Conservation (phyloP, 2,888 invertebrate genomes). For the Sericinus montela region DNA sequence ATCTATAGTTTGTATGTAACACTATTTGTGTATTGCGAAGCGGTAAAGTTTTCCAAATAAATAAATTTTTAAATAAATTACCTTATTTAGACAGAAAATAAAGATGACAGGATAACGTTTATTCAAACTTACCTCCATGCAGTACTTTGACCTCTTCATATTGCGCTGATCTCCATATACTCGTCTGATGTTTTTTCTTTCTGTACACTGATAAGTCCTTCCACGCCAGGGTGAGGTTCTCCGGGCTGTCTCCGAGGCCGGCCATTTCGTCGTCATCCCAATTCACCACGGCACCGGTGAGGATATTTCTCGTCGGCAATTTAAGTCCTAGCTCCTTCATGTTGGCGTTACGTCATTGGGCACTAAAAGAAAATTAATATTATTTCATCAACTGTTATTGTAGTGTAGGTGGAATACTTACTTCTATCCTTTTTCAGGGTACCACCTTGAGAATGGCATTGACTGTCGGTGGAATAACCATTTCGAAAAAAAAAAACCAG, state of each 20-base stretch:
- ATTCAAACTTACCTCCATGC: slow-evolving; percentile 66
- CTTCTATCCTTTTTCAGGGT: no score
- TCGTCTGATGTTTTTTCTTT: slow-evolving; percentile 64
- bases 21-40: no score
- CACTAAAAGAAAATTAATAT: slow-evolving; percentile 27
- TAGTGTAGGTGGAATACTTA: no score
- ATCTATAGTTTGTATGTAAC: no score
- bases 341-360: slow-evolving; percentile 53
- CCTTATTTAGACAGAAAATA: no score
- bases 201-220: slow-evolving; percentile 74
- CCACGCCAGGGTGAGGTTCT: slow-evolving; percentile 73
- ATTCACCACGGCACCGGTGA: slow-evolving; percentile 66
- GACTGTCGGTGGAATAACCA: no score
- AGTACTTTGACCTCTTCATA: slow-evolving; percentile 75
- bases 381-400: no score
- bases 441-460: no score
- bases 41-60: no score
- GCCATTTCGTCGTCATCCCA: slow-evolving; percentile 68
- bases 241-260: slow-evolving; percentile 47
- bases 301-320: slow-evolving; percentile 61
- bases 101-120: no score
- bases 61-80: no score
- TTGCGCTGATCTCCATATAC: slow-evolving; percentile 69
- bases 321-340: slow-evolving; percentile 52
- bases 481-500: no score